Evolutionary conservation across 2,797 vertebrate genomes (phyloP), one percentile per base, ranked within the genome.

Genomic region (Melopsittacus undulatus): DNA sequence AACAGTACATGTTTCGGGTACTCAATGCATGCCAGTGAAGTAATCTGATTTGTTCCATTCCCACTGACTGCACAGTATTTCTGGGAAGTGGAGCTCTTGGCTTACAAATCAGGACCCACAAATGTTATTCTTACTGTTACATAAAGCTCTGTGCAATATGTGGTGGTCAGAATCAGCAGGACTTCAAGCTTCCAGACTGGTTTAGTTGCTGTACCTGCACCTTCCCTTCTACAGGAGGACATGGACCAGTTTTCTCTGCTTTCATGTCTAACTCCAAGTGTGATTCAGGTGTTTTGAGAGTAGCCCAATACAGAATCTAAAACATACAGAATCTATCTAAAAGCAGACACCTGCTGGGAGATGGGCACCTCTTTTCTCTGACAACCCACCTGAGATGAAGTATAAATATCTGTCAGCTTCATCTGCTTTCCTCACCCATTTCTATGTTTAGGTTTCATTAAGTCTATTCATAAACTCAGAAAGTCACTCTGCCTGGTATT

Each of bases 41-140:
- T 83, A 85, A 91, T 83, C 64, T 70, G 21, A 91, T 77, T 95
- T 92, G 34, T 67, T 94, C 77, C 68, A 67, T 30, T 24, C 30
- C 30, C 0, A 46, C 38, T 4, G 42, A 77, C 9, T 61, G 51
- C 72, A 45, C 9, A 10, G 56, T 30, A 43, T 83, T 90, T 85
- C 76, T 90, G 83, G 68, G 92, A 82, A 92, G 43, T 2, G 1
- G 51, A 87, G 75, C 5, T 80, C 82, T 70, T 89, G 38, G 24
- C 27, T 80, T n/a, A 36, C n/a, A 40, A 51, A 69, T 17, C 34
- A 61, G 32, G 30, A 73, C 23, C 36, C 46, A 67, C 82, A 80
- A n/a, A 51, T 13, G 6, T 12, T 81, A 49, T 49, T 64, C 4
- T 17, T 23, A 24, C 36, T 16, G 22, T 7, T 43, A 16, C n/a